A percentile compares a stretch with the other conserved stretches of the same genome.
These are phyloP conservation scores for Melanotus villosus DNA, from an alignment of 2,888 invertebrate species.

Conservation along the genomic window DNA sequence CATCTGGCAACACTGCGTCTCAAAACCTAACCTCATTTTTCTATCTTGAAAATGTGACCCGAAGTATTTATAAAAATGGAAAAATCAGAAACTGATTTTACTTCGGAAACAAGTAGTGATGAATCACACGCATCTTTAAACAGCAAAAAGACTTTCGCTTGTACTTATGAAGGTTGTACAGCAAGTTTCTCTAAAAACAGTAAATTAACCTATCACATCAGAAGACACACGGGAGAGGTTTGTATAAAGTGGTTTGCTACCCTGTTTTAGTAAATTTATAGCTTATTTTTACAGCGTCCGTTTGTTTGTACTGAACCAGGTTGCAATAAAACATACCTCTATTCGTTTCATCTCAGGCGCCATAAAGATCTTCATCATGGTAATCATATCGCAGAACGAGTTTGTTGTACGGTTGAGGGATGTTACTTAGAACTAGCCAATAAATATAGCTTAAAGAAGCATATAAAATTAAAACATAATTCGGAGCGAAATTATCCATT, in stretches of 20 bases:
- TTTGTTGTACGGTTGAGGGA: constrained; percentile 47
- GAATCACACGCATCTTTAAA: not conserved
- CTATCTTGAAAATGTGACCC: no score
- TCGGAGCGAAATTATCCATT: constrained; percentile 52
- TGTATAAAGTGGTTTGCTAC: no score
- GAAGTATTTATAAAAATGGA: no score
- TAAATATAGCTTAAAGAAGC: constrained; percentile 58
- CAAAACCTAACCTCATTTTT: no score
- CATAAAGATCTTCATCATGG: constrained; percentile 55
- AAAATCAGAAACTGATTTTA: not conserved
- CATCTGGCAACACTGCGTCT: no score
- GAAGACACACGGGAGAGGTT: constrained; percentile 49
- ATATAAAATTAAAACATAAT: constrained; percentile 50
- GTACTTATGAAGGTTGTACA: constrained; percentile 38
- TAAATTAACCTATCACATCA: constrained; percentile 47
- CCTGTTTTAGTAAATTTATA: no score
- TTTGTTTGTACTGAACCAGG: constrained; percentile 54
- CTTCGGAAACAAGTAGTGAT: constrained; percentile 1
- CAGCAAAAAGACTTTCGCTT: constrained; percentile 4
- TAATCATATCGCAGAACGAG: constrained; percentile 30
- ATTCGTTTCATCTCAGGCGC: constrained; percentile 56
- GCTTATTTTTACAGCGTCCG: constrained; percentile 52
- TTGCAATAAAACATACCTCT: constrained; percentile 57
- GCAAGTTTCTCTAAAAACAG: constrained; percentile 44
- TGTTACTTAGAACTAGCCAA: constrained; percentile 58